A percentile compares a stretch with the other conserved stretches of the same genome.
These are phyloP conservation scores for Drosophila rhopaloa DNA, from an alignment of 1,140 invertebrate species.

Conservation along the genomic window DNA sequence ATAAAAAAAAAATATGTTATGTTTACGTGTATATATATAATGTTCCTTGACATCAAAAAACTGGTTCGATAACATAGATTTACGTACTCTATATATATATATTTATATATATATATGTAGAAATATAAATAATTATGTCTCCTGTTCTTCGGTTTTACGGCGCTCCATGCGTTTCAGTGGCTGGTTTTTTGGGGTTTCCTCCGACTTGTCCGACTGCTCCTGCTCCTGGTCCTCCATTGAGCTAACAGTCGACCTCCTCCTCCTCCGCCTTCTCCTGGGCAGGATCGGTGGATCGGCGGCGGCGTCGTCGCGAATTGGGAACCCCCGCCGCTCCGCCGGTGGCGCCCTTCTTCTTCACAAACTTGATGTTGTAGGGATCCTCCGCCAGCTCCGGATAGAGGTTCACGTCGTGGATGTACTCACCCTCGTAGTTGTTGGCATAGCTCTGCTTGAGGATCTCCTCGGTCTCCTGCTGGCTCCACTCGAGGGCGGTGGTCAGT, in stretches of 20 bases:
- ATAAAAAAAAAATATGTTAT: slow-evolving; percentile 53
- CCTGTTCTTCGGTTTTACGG: slow-evolving; percentile 11
- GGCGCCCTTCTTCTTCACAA: slow-evolving; percentile 90
- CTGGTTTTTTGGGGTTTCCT: background rate
- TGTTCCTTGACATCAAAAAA: slow-evolving; percentile 50
- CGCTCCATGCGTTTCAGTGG: slow-evolving; percentile 2
- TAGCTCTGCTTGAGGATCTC: slow-evolving; percentile 94
- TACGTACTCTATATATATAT: slow-evolving; percentile 38
- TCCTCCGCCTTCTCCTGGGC: background rate
- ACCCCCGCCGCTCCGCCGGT: slow-evolving; percentile 77
- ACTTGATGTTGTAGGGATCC: slow-evolving; percentile 97
- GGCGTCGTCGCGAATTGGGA: slow-evolving; percentile 59
- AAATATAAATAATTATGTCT: slow-evolving; percentile 54
- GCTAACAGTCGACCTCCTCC: slow-evolving; percentile 61
- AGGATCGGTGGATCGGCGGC: slow-evolving; percentile 50
- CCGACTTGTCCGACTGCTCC: background rate
- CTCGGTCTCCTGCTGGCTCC: slow-evolving; percentile 92
- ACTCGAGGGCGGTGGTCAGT: slow-evolving; percentile 89
- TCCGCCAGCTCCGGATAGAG: slow-evolving; percentile 96
- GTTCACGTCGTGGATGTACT: slow-evolving; percentile 95
- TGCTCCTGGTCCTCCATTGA: slow-evolving; percentile 7
- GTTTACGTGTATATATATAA: slow-evolving; percentile 40
- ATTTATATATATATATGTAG: slow-evolving; percentile 33
- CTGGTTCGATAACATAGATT: slow-evolving; percentile 47
- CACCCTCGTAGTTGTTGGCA: slow-evolving; percentile 93